Evolutionary conservation across 2,797 vertebrate genomes (phyloP).

Genomic region (Eremophila alpestris): DNA sequence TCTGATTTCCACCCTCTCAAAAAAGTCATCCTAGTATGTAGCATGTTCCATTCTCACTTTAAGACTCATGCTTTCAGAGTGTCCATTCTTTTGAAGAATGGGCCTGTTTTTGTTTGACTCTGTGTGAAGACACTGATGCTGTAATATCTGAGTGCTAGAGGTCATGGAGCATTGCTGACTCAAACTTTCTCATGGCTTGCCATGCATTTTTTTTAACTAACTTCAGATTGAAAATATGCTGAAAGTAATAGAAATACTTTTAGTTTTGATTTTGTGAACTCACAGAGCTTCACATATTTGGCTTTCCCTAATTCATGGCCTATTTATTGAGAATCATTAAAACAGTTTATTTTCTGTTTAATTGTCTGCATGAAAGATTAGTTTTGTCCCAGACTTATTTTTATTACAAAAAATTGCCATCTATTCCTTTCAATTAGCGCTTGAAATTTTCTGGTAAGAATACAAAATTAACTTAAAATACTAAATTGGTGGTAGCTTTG

Average conservation of each 20-base stretch:
- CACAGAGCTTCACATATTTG: background rate
- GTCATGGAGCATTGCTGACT: background rate
- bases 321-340: background rate
- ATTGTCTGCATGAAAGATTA: background rate
- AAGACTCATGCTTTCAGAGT: background rate
- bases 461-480: background rate
- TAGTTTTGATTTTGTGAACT: background rate
- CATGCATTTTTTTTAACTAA: background rate
- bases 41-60: slow-evolving; percentile 6
- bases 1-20: slow-evolving; percentile 92
- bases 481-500: background rate
- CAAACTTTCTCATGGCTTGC: background rate
- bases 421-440: background rate
- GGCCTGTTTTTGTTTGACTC: background rate
- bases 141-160: background rate
- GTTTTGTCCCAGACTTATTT: background rate
- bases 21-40: slow-evolving; percentile 82
- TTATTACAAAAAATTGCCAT: background rate
- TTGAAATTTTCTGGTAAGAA: background rate
- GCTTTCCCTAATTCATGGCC: background rate
- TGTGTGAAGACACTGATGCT: background rate
- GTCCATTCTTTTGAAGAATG: background rate
- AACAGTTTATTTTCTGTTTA: background rate
- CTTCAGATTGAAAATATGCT: background rate
- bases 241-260: background rate